Evolutionary conservation across 2,888 invertebrate species (phyloP).

Genomic region (Carterocephalus palaemon): DNA sequence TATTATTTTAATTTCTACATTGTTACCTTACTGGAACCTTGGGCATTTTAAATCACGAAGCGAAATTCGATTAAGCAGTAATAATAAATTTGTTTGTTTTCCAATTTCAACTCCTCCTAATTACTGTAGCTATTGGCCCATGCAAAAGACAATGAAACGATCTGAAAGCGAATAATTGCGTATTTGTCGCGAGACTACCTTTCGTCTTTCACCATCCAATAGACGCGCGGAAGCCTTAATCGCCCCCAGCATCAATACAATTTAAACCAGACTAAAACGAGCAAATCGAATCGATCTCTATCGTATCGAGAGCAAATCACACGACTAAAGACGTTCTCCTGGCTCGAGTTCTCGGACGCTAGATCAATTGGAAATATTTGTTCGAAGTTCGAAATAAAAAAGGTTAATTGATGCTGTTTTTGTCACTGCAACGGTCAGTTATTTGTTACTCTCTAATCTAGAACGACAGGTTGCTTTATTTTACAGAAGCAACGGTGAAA

Average conservation of each 20-base stretch:
- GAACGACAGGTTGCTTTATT: constrained; percentile 46
- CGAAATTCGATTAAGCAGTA: no score
- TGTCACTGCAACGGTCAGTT: constrained; percentile 61
- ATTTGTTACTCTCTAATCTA: constrained; percentile 53
- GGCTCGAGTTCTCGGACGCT: constrained; percentile 60
- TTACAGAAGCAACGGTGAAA: constrained; percentile 40
- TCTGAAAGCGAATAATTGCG: constrained; percentile 27
- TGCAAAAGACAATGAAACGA: constrained; percentile 8
- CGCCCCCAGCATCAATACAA: constrained; percentile 71
- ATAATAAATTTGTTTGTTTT: no score
- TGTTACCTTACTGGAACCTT: no score
- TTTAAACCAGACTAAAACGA: constrained; percentile 73
- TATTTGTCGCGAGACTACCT: constrained; percentile 48
- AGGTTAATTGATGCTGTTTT: constrained; percentile 74
- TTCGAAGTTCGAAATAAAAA: constrained; percentile 61
- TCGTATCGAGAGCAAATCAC: constrained; percentile 73
- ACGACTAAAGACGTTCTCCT: constrained; percentile 69
- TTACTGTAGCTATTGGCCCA: not conserved
- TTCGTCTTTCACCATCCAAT: constrained; percentile 48
- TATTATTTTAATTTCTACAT: no score
- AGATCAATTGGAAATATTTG: constrained; percentile 66
- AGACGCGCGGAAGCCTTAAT: constrained; percentile 63
- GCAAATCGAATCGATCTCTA: constrained; percentile 69
- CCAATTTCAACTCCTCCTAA: no score
- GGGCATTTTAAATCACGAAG: no score